Percentiles rank a stretch among this genome's conserved stretches.
Conservation (phyloP, 2,113 vertebrate species). For the Suricata suricatta region DNA sequence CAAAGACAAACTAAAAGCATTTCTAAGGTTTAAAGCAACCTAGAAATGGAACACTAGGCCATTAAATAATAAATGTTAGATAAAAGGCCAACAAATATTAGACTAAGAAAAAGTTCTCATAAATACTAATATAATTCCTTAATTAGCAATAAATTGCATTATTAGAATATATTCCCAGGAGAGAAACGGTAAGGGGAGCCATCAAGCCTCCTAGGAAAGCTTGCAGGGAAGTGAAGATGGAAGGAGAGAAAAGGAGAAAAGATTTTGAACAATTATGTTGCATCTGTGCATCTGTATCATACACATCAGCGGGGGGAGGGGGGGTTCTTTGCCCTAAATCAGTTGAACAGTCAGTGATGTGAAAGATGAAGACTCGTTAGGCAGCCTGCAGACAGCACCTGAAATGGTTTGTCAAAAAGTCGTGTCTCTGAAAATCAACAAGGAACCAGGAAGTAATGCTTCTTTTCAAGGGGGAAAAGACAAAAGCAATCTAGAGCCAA, state of each 20-base stretch:
- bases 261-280: slow-evolving; percentile 64
- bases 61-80: slow-evolving; percentile 51
- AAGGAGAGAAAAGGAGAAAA: slow-evolving; percentile 47
- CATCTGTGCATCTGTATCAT: slow-evolving; percentile 73
- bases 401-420: slow-evolving; percentile 64
- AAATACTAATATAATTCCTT: slow-evolving; percentile 68
- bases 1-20: slow-evolving; percentile 60
- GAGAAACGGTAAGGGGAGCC: slow-evolving; percentile 53
- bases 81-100: slow-evolving; percentile 40
- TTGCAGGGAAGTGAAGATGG: not conserved
- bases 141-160: slow-evolving; percentile 66
- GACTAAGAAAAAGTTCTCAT: slow-evolving; percentile 64
- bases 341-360: slow-evolving; percentile 58
- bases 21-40: slow-evolving; percentile 67
- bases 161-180: slow-evolving; percentile 51
- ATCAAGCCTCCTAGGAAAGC: slow-evolving; percentile 34
- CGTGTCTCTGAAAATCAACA: slow-evolving; percentile 73
- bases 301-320: slow-evolving; percentile 29
- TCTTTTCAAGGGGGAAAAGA: slow-evolving; percentile 35
- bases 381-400: slow-evolving; percentile 56
- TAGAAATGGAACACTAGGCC: slow-evolving; percentile 58
- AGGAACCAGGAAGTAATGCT: slow-evolving; percentile 56
- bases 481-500: slow-evolving; percentile 30
- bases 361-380: slow-evolving; percentile 65
- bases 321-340: slow-evolving; percentile 71